phyloP scores from a whole-genome alignment of 2,797 vertebrate genomes.

The Lagocephalus sceleratus region DNA sequence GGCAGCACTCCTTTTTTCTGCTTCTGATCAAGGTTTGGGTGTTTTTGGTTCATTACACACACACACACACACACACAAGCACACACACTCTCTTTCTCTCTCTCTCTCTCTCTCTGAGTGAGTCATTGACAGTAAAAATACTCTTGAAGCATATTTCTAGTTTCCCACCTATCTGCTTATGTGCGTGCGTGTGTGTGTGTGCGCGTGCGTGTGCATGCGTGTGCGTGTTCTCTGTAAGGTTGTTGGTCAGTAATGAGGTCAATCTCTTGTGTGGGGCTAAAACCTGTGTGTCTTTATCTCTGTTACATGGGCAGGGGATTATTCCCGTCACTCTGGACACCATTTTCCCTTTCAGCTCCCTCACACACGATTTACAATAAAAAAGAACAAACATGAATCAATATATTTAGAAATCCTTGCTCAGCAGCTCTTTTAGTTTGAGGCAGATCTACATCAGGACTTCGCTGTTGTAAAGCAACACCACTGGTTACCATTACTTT shows the following conservation, averaged over 20 bases:
- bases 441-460: too few relatives aligned
- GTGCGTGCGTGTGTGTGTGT: slow-evolving; percentile 2
- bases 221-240: slow-evolving; percentile 29
- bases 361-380: slow-evolving; percentile 3
- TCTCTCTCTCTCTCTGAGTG: slow-evolving; percentile 14
- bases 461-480: too few relatives aligned
- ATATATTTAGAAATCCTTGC: neutral
- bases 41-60: slow-evolving; percentile 86
- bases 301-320: slow-evolving; percentile 65
- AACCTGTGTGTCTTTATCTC: slow-evolving; percentile 68
- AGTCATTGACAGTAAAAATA: slow-evolving; percentile 40
- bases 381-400: neutral
- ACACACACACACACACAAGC: slow-evolving; percentile 11
- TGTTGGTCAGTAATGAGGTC: slow-evolving; percentile 66
- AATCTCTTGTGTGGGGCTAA: slow-evolving; percentile 62
- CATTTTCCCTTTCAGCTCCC: slow-evolving; percentile 36
- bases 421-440: too few relatives aligned
- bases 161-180: slow-evolving; percentile 27
- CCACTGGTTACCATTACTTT: too few relatives aligned
- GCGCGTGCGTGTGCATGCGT: slow-evolving; percentile 3
- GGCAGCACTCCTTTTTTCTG: slow-evolving; percentile 71
- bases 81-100: slow-evolving; percentile 59
- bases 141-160: slow-evolving; percentile 21
- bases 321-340: slow-evolving; percentile 55
- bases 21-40: slow-evolving; percentile 84